Evolutionary conservation across 35 echinoderm and acorn worm species (phyloP).

Genomic region (Lytechinus pictus): DNA sequence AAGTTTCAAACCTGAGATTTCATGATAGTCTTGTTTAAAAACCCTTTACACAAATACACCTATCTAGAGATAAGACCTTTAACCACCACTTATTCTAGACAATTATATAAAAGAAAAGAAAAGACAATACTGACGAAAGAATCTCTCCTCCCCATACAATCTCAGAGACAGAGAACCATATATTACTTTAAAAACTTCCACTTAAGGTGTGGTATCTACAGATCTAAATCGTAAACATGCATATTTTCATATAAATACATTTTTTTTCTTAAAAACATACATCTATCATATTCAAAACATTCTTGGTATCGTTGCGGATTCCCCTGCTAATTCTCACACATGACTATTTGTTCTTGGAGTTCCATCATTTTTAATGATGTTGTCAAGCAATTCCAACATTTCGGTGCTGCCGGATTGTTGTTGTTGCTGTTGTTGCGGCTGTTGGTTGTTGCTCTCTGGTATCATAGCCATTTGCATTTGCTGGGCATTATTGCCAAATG

Average conservation of each 20-base stretch:
- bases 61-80: neutral
- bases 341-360: conserved; percentile 30
- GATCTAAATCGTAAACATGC: conserved; percentile 40
- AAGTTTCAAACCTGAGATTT: conserved; percentile 48
- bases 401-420: conserved; percentile 19
- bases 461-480: conserved; percentile 53
- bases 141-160: neutral
- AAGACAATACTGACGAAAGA: neutral
- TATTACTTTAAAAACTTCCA: conserved; percentile 43
- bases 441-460: neutral
- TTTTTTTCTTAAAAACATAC: conserved; percentile 23
- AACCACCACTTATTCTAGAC: conserved; percentile 37
- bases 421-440: neutral
- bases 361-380: conserved; percentile 52
- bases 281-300: conserved; percentile 30
- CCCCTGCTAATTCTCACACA: neutral
- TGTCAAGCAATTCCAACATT: conserved; percentile 24
- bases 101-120: neutral
- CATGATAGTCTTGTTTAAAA: conserved; percentile 27
- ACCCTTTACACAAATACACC: neutral
- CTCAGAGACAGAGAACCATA: conserved; percentile 24
- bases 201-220: conserved; percentile 17
- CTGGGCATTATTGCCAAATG: neutral
- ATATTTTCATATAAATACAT: conserved; percentile 60
- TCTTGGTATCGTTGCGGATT: neutral